Percentiles rank a stretch among this genome's conserved stretches.
Conservation (phyloP, 2,797 vertebrate genomes). For the Perodicticus potto region DNA sequence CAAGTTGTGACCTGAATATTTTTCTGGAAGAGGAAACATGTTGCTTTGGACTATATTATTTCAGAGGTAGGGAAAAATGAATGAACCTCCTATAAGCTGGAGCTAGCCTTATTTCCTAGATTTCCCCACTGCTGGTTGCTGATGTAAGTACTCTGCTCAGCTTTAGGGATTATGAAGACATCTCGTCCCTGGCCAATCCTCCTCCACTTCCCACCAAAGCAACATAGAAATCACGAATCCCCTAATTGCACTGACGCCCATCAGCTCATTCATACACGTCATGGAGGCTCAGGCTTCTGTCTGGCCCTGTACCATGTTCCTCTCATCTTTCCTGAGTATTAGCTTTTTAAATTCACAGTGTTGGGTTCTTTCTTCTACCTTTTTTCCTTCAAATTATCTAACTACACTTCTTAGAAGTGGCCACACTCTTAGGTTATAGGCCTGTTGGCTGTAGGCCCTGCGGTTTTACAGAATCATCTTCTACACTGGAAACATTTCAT, state of each 20-base stretch:
- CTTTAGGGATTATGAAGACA: not conserved
- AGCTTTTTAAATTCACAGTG: not conserved
- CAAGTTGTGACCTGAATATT: not conserved
- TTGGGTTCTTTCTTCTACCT: not conserved
- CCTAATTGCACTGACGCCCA: not conserved
- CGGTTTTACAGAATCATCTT: not conserved
- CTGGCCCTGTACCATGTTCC: not conserved
- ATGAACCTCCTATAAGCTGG: not conserved
- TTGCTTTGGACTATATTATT: not conserved
- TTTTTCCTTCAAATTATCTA: not conserved
- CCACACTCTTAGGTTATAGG: not conserved
- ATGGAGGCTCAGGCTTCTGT: not conserved
- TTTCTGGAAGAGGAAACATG: not conserved
- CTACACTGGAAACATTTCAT: not conserved
- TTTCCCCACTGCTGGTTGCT: not conserved
- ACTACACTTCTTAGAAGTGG: not conserved
- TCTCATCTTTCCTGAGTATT: not conserved
- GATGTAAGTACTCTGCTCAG: not conserved
- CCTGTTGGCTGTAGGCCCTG: not conserved
- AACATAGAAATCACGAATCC: not conserved
- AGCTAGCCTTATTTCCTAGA: not conserved
- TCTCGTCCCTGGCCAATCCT: accelerated
- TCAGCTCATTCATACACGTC: not conserved
- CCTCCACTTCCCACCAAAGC: too few relatives aligned
- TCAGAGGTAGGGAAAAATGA: not conserved